Base-by-base conservation (phyloP, 2,113 vertebrate genomes). In the Tichodroma muraria region DNA sequence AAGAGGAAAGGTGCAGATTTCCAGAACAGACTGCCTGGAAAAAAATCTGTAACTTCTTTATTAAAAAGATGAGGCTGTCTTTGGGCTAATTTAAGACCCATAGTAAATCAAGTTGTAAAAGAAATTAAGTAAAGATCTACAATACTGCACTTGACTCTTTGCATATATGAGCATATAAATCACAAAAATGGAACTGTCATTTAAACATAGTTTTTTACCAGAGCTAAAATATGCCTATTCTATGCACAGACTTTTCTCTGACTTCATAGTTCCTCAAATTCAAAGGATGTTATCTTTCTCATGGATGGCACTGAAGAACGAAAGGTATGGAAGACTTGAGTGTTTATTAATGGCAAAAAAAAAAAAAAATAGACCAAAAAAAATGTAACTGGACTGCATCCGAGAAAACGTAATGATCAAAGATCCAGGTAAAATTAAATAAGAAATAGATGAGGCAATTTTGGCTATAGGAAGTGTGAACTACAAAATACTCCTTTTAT, bases 61-160 rank as follows among this genome's bases (percentile, higher is more conserved):
- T 90, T 78, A 68, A 85, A 88, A 85, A 66, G 68, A 64, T 68
- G 64, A 88, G 18, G 22, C 47, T 35, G 13, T 57, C n/a, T 69
- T 80, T 40, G 37, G 40, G 20, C 52, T 91, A 70, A 71, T 81
- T 91, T 91, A 93, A 89, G 64, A 70, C 24, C 45, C 8, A 27
- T 21, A 91, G 52, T 80, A 83, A 91, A 94, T 81, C 44, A 88
- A 88, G 56, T 88, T 78, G 42, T 71, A 94, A 88, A 94, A 90
- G 22, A 54, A 93, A 56, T 93, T 91, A 85, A 65, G 38, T 66
- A 33, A 79, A 88, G 54, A 60, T 35, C 60, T 68, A 42, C 56
- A 80, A 33, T 80, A 40, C 52, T 85, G 38, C 27, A 38, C 42
- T 52, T 76, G 38, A 69, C 35, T 94, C 84, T 31, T 54, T 69